Evolutionary conservation across 2,113 vertebrate genomes (phyloP).

Genomic region (Gyps fulvus): DNA sequence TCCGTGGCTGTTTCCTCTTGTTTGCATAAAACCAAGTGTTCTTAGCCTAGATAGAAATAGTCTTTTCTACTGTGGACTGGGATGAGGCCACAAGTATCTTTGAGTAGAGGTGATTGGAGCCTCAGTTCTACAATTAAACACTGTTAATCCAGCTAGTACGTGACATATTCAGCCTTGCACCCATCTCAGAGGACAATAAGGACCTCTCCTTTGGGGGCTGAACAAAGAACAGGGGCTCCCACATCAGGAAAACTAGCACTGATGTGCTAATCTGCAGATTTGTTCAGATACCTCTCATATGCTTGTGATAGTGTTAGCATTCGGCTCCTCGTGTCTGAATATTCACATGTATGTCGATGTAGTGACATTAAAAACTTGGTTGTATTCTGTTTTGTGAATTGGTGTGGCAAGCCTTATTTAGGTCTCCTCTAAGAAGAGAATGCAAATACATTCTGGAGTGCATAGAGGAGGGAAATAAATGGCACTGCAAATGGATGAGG

Average conservation of each 20-base stretch:
- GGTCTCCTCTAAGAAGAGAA: background rate
- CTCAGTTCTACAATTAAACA: rapidly evolving
- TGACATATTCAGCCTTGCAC: rapidly evolving
- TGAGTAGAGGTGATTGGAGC: background rate
- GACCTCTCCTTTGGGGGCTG: background rate
- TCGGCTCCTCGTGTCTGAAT: background rate
- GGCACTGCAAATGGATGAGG: background rate
- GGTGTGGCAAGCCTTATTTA: background rate
- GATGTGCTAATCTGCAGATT: background rate
- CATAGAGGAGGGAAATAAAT: background rate
- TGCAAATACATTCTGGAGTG: background rate
- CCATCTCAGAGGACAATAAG: rapidly evolving
- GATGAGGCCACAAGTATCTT: background rate
- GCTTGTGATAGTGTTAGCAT: background rate
- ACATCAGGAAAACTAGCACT: rapidly evolving
- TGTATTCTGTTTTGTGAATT: background rate
- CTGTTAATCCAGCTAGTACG: too few relatives aligned
- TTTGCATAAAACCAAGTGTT: background rate
- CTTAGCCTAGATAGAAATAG: rapidly evolving
- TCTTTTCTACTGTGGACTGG: background rate
- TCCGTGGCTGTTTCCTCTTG: background rate
- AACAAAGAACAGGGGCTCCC: background rate
- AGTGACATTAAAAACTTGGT: background rate
- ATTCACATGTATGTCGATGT: rapidly evolving
- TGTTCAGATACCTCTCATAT: rapidly evolving